These are phyloP conservation scores for Acrocephalus kingi DNA, from an alignment of 2,113 vertebrate species.

Conservation along the genomic window DNA sequence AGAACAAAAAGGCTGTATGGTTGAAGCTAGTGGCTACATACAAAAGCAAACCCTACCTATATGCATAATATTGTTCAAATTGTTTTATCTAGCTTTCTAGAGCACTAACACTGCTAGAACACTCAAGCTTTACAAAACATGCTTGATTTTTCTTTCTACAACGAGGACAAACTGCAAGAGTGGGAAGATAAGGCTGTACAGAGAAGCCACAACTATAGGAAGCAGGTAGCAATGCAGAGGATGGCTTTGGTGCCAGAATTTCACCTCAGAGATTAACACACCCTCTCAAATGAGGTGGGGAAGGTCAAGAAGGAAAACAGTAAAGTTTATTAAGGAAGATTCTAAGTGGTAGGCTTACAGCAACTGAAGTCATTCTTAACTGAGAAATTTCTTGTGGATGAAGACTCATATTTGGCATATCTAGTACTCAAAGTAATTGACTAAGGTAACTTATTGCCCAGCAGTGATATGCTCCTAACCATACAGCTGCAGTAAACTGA, in stretches of 20 bases:
- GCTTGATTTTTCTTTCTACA: neutral
- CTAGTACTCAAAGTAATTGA: neutral
- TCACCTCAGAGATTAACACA: neutral
- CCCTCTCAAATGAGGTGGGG: neutral
- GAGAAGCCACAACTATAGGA: neutral
- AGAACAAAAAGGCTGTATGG: neutral
- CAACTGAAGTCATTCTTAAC: neutral
- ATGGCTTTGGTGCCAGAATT: neutral
- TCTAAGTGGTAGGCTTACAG: neutral
- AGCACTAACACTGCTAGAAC: neutral
- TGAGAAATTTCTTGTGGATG: neutral
- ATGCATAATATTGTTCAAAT: neutral
- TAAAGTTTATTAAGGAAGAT: neutral
- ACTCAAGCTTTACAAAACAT: neutral
- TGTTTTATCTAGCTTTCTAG: neutral
- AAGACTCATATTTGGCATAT: neutral
- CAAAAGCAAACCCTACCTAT: neutral
- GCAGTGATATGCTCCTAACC: neutral
- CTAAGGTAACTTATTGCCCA: neutral
- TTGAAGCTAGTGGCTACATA: neutral
- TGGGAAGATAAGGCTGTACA: neutral
- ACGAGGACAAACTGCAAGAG: neutral
- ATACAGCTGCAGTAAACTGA: neutral
- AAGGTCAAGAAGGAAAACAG: neutral
- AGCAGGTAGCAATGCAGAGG: accelerated